These are phyloP conservation scores for Ganaspis sp. DNA, from an alignment of 1,140 invertebrate genomes.

Conservation along the genomic window DNA sequence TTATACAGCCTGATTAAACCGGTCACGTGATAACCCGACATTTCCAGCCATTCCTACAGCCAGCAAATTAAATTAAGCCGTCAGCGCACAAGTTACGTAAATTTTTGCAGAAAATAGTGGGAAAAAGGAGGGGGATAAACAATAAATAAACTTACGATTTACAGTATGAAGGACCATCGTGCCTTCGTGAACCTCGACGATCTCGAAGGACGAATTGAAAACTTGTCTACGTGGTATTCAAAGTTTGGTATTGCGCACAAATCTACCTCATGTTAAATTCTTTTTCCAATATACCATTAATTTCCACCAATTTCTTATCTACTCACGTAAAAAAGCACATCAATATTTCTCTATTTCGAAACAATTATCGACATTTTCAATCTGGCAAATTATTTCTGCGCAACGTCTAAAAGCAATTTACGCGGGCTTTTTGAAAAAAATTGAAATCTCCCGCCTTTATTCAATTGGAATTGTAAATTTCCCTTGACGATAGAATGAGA, in stretches of 20 bases:
- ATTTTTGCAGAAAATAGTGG: neutral
- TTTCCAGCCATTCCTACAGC: too few species aligned
- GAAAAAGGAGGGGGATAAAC: neutral
- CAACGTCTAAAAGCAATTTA: neutral
- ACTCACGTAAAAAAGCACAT: neutral
- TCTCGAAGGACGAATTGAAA: slow-evolving; percentile 51
- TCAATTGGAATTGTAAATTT: neutral
- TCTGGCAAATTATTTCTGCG: too few species aligned
- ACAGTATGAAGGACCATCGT: slow-evolving; percentile 75
- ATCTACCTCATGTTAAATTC: neutral
- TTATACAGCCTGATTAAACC: too few species aligned
- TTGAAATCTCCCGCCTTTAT: neutral
- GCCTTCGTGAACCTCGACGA: slow-evolving; percentile 40
- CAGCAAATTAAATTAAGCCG: too few species aligned
- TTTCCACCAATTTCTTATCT: neutral
- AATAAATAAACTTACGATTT: slow-evolving; percentile 71
- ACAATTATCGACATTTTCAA: too few species aligned
- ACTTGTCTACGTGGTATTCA: slow-evolving; percentile 23
- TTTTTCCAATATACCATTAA: neutral
- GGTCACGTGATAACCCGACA: too few species aligned
- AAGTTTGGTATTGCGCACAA: slow-evolving; percentile 5
- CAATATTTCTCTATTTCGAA: too few species aligned
- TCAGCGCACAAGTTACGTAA: neutral
- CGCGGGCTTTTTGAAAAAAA: neutral
- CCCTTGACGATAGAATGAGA: neutral